Evolutionary conservation across 2,797 vertebrate genomes (phyloP).

Genomic region (Enteromius unitaeniatus): DNA sequence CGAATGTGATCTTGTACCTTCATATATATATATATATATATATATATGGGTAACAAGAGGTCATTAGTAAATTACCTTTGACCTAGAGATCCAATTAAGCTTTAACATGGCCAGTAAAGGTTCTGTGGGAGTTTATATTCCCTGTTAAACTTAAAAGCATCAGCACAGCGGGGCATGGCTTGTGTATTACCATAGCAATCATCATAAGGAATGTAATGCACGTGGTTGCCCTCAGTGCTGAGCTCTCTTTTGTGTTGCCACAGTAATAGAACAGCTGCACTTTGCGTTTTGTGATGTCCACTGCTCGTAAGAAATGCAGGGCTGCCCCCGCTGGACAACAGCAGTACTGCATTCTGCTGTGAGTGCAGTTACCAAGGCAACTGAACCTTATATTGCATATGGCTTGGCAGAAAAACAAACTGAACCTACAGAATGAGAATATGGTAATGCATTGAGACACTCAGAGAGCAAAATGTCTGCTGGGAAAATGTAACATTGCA

Average conservation of each 20-base stretch:
- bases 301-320: slow-evolving; percentile 59
- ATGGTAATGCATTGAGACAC: slow-evolving; percentile 48
- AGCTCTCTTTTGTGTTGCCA: slow-evolving; percentile 56
- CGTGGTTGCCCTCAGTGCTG: slow-evolving; percentile 22
- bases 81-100: slow-evolving; percentile 46
- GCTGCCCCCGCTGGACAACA: slow-evolving; percentile 49
- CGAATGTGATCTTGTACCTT: not conserved
- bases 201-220: slow-evolving; percentile 41
- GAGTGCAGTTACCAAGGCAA: slow-evolving; percentile 62
- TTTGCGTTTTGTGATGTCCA: slow-evolving; percentile 67
- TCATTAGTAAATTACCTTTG: slow-evolving; percentile 56
- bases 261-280: slow-evolving; percentile 58
- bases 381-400: slow-evolving; percentile 52
- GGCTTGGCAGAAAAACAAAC: slow-evolving; percentile 43
- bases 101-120: slow-evolving; percentile 49
- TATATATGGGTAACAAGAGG: slow-evolving; percentile 27
- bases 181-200: slow-evolving; percentile 62
- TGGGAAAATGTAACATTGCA: slow-evolving; percentile 31
- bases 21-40: not conserved
- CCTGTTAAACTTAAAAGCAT: slow-evolving; percentile 35
- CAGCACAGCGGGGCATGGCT: slow-evolving; percentile 54
- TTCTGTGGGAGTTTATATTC: slow-evolving; percentile 35
- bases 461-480: slow-evolving; percentile 48
- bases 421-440: slow-evolving; percentile 52
- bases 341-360: slow-evolving; percentile 48